phyloP scores from a whole-genome alignment of 2,797 vertebrate genomes.

The Cottoperca gobio region DNA sequence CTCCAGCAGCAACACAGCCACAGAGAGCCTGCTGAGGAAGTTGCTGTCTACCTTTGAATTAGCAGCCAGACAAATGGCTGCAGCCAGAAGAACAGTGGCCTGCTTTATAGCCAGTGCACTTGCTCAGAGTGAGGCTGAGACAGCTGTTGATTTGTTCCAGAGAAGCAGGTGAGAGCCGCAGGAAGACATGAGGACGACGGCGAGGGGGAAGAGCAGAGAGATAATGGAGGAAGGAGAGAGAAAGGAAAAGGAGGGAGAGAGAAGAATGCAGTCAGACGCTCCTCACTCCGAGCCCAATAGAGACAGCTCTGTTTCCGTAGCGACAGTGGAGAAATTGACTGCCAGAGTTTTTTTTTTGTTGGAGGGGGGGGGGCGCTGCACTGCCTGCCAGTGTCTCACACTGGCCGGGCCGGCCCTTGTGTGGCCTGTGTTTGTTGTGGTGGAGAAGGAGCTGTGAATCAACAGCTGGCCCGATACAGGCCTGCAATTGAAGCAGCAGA shows the following conservation, averaged over 20 bases:
- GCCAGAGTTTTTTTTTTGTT: conserved; percentile 50
- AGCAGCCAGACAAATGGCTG: conserved; percentile 65
- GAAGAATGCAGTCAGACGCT: conserved; percentile 69
- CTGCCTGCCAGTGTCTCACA: conserved; percentile 62
- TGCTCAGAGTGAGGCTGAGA: conserved; percentile 62
- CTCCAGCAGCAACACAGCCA: conserved; percentile 7
- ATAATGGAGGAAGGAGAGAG: conserved; percentile 37
- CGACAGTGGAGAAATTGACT: conserved; percentile 77
- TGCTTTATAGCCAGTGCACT: conserved; percentile 66
- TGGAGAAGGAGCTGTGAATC: conserved; percentile 82
- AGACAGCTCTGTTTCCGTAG: conserved; percentile 80
- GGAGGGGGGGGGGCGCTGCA: conserved; percentile 6
- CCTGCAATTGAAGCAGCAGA: conserved; percentile 69
- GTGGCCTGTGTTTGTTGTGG: conserved; percentile 83
- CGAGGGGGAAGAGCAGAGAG: conserved; percentile 3
- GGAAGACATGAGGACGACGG: conserved; percentile 20
- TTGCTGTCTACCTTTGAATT: conserved; percentile 63
- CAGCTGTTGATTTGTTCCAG: conserved; percentile 70
- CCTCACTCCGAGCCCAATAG: conserved; percentile 59
- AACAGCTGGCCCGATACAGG: conserved; percentile 80
- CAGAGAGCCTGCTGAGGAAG: conserved; percentile 55
- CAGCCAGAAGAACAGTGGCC: conserved; percentile 61
- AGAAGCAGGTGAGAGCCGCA: conserved; percentile 70
- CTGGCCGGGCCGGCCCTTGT: conserved; percentile 67
- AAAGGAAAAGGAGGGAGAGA: conserved; percentile 42